Percentiles rank a stretch among this genome's conserved stretches.
Conservation (phyloP, 2,113 vertebrate species). For the Salvelinus sp. region DNA sequence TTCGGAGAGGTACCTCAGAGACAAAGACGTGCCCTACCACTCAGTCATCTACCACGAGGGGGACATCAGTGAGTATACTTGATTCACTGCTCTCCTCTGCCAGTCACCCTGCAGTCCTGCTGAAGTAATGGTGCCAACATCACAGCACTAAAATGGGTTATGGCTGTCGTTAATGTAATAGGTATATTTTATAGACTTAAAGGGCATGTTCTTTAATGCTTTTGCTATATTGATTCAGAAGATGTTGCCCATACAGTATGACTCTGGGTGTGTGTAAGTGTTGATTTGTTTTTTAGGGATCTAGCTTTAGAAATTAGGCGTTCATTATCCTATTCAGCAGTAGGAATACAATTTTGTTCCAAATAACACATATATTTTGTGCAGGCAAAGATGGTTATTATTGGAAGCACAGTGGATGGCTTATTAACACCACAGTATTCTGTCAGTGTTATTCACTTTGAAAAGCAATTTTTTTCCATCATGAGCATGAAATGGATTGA, state of each 20-base stretch:
- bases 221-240: not conserved
- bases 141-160: too few species aligned
- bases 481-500: slow-evolving; percentile 19
- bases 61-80: slow-evolving; percentile 87
- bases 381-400: not conserved
- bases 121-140: too few species aligned
- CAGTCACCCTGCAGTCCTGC: too few species aligned
- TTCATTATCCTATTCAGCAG: slow-evolving; percentile 1
- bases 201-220: not conserved
- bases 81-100: too few species aligned
- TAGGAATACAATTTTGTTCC: not conserved
- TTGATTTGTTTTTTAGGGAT: not conserved
- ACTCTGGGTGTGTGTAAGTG: not conserved
- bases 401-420: slow-evolving; percentile 3
- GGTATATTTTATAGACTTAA: too few species aligned
- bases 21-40: slow-evolving; percentile 82
- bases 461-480: not conserved
- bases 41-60: slow-evolving; percentile 98
- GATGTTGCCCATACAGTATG: not conserved
- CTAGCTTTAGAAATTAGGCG: not conserved
- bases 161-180: too few species aligned
- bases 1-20: slow-evolving; percentile 89
- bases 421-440: slow-evolving; percentile 5
- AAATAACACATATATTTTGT: not conserved
- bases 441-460: not conserved